Percentiles rank a stretch among this genome's conserved stretches.
phyloP scores from a whole-genome alignment of 2,113 vertebrate species.

The Ciconia maguari region DNA sequence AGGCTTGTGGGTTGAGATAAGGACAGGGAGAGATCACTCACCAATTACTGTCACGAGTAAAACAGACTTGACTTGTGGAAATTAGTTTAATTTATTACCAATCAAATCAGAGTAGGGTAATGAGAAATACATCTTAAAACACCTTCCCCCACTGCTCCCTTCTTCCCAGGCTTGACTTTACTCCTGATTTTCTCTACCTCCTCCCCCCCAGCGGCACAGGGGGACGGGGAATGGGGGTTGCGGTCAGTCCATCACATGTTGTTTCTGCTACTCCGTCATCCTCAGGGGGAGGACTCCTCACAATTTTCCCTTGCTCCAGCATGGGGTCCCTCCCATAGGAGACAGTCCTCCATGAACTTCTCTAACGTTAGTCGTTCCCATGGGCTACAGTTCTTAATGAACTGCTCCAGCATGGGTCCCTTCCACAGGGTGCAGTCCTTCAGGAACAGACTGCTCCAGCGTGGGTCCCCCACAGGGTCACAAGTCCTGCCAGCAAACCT shows the following conservation, averaged over 20 bases:
- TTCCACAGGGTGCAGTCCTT: no score
- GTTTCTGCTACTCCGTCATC: not conserved
- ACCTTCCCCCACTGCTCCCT: not conserved
- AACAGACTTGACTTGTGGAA: not conserved
- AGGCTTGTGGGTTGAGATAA: not conserved
- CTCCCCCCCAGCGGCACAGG: not conserved
- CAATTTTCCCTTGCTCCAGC: no score
- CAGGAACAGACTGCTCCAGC: no score
- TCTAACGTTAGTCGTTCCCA: not conserved
- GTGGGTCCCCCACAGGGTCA: no score
- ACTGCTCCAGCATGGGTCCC: not conserved
- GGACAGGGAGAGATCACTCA: not conserved
- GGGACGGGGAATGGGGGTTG: not conserved
- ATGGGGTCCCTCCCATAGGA: no score
- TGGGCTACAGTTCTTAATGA: not conserved
- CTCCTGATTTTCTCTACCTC: not conserved
- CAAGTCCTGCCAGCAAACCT: no score
- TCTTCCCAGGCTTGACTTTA: not conserved
- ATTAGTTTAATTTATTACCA: not conserved
- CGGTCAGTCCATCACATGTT: not conserved
- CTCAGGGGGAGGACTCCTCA: not conserved
- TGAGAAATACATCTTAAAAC: not conserved
- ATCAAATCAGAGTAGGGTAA: not conserved
- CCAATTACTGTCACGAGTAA: not conserved
- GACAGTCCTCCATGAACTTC: no score